Base-by-base conservation (phyloP, 1,140 invertebrate species). In the Eriosoma lanigerum region DNA sequence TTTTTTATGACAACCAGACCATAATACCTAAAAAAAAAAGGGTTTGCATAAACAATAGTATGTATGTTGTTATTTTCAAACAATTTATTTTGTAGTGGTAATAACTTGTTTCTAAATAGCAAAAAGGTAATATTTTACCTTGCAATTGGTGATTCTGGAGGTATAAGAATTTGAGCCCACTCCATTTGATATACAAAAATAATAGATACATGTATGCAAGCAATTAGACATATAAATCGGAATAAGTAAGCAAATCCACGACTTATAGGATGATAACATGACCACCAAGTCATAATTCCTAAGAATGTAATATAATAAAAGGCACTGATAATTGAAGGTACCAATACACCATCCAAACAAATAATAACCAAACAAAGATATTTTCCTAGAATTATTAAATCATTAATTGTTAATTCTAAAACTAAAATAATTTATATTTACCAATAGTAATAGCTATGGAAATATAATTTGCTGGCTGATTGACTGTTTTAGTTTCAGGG, bases 221-320 rank as follows among this genome's bases (percentile, higher is more conserved):
- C 90, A 82, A 95, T 89, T 3, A 92, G 84, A 87, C 95, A 90
- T 13, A 96, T 83, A 68, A 92, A 87, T 52, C 90, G 89, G 83
- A 92, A 90, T 52, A 94, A 84, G 46, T 92, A 87, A 0, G 91
- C 92, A 84, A 96, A 97, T 1, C 89, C 90, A 81, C 89, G 88
- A 81, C 88, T 88, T 80, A 94, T 85, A 60, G 93, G 90, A 81
- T 91, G 90, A 84, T 93, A 93, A 83, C 92, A 92, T 21, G 94
- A 91, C 93, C 96, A 96, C 87, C 93, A 94, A 0, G 96, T 97
- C 19, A 93, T 92, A 9, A 93, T 89, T 38, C 89, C 89, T 83
- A 98, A 87, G 85, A 98, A 98, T 19, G 92, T 88, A 19, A 96
- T 83, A 86, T 96, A 97, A 86, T 98, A 97, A 50, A 96, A 89